These are phyloP conservation scores for Lordiphosa mommai DNA, from an alignment of 1,140 invertebrate genomes.

Conservation along the genomic window DNA sequence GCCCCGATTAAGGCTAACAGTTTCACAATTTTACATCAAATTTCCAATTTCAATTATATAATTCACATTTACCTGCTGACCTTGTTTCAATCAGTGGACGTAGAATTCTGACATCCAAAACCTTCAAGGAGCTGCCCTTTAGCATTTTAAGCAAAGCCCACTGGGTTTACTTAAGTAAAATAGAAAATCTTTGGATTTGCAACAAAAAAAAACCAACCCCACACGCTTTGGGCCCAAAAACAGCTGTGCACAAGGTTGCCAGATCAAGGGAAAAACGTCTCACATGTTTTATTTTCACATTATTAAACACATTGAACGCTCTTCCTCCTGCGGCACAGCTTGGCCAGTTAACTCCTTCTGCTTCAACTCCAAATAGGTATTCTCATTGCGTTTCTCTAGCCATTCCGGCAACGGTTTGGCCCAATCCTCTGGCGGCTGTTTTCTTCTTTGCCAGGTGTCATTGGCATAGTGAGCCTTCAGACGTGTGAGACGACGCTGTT, in stretches of 20 bases:
- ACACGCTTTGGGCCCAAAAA: background rate
- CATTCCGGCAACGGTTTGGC: conserved; percentile 87
- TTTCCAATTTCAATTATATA: conserved; percentile 45
- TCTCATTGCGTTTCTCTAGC: conserved; percentile 84
- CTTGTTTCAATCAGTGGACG: conserved; percentile 44
- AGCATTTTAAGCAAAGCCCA: conserved; percentile 42
- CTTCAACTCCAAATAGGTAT: conserved; percentile 85
- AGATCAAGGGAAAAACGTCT: background rate
- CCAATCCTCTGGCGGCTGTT: conserved; percentile 89
- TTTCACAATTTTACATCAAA: conserved; percentile 30
- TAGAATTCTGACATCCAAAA: conserved; percentile 49
- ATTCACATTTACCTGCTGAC: conserved; percentile 71
- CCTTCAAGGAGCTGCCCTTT: conserved; percentile 46
- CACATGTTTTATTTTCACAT: conserved; percentile 48
- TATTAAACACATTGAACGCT: conserved; percentile 49
- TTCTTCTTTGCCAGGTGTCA: conserved; percentile 88
- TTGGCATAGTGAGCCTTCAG: conserved; percentile 86
- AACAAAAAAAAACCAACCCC: background rate
- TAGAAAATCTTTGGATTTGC: background rate
- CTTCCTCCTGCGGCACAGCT: conserved; percentile 14
- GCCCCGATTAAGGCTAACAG: conserved; percentile 19
- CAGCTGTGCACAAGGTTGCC: conserved; percentile 28
- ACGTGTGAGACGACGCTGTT: conserved; percentile 82
- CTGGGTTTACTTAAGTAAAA: background rate
- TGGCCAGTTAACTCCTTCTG: conserved; percentile 82